Conservation (phyloP, 2,797 vertebrate genomes). For the Aplochiton taeniatus region DNA sequence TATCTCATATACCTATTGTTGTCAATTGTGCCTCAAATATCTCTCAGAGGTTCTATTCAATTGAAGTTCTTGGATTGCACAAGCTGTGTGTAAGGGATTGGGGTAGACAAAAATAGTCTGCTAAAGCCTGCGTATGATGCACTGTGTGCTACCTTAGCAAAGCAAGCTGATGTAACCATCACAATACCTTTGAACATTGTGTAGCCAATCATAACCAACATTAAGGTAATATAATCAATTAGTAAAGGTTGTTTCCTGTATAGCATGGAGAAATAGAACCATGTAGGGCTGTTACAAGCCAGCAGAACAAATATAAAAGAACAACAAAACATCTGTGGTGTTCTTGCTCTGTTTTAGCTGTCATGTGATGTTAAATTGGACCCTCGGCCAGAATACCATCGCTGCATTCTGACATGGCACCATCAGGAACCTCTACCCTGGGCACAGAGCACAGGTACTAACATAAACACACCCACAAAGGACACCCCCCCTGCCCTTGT, state of each 20-base stretch:
- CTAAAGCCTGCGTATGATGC: neutral
- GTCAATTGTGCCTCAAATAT: no score
- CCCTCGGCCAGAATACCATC: slow-evolving; percentile 95
- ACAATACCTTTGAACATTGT: no score
- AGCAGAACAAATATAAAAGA: no score
- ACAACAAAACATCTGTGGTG: neutral
- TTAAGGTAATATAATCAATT: no score
- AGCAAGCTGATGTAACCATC: neutral
- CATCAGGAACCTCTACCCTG: slow-evolving; percentile 98
- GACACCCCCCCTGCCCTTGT: neutral
- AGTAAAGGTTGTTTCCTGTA: neutral
- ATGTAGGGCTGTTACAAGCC: no score
- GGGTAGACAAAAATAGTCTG: no score
- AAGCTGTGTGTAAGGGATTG: no score
- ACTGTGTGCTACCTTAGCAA: neutral
- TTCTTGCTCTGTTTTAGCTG: slow-evolving; percentile 74
- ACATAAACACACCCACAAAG: neutral
- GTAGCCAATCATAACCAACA: no score
- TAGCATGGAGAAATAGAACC: neutral
- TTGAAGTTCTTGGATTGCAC: no score
- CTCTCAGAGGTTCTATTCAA: no score
- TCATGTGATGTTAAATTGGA: slow-evolving; percentile 98
- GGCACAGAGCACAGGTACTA: slow-evolving; percentile 96
- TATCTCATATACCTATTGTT: no score
- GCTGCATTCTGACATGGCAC: slow-evolving; percentile 98